Percentiles rank a stretch among this genome's conserved stretches.
Evolutionary conservation across 2,888 invertebrate species (phyloP).

Genomic region (Lissocephala sabroskyi): DNA sequence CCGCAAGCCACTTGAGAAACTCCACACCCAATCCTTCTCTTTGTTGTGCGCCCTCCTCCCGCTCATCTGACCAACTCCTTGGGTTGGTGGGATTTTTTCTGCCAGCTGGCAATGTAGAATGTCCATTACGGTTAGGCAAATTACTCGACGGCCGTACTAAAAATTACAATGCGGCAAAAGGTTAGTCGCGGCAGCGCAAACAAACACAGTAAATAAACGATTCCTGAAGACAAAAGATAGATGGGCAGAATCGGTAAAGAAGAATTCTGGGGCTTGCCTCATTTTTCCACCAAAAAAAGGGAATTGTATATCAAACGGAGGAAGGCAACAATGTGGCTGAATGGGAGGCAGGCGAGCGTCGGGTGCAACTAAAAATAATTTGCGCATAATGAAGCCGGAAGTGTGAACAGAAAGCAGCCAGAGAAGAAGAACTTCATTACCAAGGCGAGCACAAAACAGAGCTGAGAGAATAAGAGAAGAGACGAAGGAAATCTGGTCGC

Average conservation of each 20-base stretch:
- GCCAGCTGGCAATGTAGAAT: constrained; percentile 18
- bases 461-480: constrained; percentile 6
- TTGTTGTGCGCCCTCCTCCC: too few relatives aligned
- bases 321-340: constrained; percentile 16
- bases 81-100: constrained; percentile 38
- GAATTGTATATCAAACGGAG: constrained; percentile 19
- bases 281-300: constrained; percentile 1
- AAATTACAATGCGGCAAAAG: constrained; percentile 43
- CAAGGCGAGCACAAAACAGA: constrained; percentile 22
- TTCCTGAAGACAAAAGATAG: constrained; percentile 31
- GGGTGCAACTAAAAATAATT: constrained; percentile 62
- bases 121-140: constrained; percentile 59
- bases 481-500: constrained; percentile 10
- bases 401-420: constrained; percentile 50
- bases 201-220: constrained; percentile 52
- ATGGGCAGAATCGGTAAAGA: background rate
- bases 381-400: constrained; percentile 63
- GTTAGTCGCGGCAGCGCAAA: constrained; percentile 60
- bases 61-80: too few relatives aligned
- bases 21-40: too few relatives aligned
- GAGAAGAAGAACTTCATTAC: constrained; percentile 50
- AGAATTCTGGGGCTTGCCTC: background rate
- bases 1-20: constrained; percentile 45
- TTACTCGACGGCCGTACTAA: constrained; percentile 53
- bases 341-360: constrained; percentile 3